A percentile compares a stretch with the other conserved stretches of the same genome.
Evolutionary conservation across 2,113 vertebrate genomes (phyloP).

Genomic region (Vidua chalybeata): DNA sequence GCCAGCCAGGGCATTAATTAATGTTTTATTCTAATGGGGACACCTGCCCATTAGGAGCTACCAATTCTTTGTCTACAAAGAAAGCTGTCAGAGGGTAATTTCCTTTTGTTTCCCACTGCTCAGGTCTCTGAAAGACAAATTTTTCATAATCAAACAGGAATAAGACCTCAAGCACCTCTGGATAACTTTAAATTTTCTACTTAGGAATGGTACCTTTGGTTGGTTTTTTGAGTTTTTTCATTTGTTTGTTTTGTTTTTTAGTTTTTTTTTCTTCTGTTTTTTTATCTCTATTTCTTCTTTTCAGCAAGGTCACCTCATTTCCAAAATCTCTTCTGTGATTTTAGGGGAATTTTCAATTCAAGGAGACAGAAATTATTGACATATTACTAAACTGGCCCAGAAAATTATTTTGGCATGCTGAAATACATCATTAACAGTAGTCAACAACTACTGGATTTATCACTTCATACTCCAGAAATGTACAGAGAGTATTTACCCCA

Average conservation of each 20-base stretch:
- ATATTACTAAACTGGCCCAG: slow-evolving; percentile 15
- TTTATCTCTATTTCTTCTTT: not conserved
- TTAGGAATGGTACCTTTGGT: not conserved
- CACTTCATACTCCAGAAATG: not conserved
- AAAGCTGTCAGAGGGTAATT: slow-evolving; percentile 28
- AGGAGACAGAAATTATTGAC: not conserved
- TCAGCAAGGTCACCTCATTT: not conserved
- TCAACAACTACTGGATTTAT: slow-evolving; percentile 14
- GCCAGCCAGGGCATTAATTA: slow-evolving; percentile 46
- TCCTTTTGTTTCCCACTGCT: not conserved
- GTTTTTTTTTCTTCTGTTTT: not conserved
- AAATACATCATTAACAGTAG: slow-evolving; percentile 17
- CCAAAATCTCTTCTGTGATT: not conserved
- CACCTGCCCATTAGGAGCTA: slow-evolving; percentile 52
- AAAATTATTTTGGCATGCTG: not conserved
- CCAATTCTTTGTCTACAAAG: not conserved
- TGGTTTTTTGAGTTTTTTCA: not conserved
- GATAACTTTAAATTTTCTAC: not conserved
- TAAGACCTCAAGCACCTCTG: not conserved
- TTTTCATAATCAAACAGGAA: not conserved
- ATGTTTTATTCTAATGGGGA: slow-evolving; percentile 46
- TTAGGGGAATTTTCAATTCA: not conserved
- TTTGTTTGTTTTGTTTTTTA: not conserved
- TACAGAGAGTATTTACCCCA: not conserved
- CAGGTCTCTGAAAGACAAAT: not conserved